Evolutionary conservation across 2,113 vertebrate species (phyloP).

Genomic region (Cinclus cinclus): DNA sequence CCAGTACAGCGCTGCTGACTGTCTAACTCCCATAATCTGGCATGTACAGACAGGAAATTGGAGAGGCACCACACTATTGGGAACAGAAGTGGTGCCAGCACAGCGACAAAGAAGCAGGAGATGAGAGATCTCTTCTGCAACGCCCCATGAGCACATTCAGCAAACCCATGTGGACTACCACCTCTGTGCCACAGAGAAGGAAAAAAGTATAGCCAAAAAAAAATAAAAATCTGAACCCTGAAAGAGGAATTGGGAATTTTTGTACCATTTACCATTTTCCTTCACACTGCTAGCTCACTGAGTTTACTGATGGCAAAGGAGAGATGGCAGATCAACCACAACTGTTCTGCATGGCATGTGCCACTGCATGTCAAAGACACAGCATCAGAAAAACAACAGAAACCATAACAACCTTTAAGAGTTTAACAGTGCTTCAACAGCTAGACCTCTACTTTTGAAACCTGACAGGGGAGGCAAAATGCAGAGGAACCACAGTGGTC

Average conservation of each 20-base stretch:
- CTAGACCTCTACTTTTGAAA: not conserved
- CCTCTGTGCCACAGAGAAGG: not conserved
- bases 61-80: constrained; percentile 10
- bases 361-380: not conserved
- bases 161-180: not conserved
- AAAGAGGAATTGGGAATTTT: not conserved
- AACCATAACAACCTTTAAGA: not conserved
- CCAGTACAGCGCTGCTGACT: not conserved
- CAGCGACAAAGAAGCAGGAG: not conserved
- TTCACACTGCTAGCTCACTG: not conserved
- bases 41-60: constrained; percentile 21
- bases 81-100: constrained; percentile 5
- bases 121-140: not conserved
- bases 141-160: not conserved
- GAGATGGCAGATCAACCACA: not conserved
- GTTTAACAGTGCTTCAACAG: not conserved
- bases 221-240: not conserved
- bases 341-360: not conserved
- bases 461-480: not conserved
- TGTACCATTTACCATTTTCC: not conserved
- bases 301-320: not conserved
- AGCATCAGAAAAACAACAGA: not conserved
- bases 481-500: not conserved
- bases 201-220: not conserved
- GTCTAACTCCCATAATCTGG: constrained; percentile 23